phyloP scores from a whole-genome alignment of 2,797 vertebrate species.

The Paramormyrops hopkinsi region DNA sequence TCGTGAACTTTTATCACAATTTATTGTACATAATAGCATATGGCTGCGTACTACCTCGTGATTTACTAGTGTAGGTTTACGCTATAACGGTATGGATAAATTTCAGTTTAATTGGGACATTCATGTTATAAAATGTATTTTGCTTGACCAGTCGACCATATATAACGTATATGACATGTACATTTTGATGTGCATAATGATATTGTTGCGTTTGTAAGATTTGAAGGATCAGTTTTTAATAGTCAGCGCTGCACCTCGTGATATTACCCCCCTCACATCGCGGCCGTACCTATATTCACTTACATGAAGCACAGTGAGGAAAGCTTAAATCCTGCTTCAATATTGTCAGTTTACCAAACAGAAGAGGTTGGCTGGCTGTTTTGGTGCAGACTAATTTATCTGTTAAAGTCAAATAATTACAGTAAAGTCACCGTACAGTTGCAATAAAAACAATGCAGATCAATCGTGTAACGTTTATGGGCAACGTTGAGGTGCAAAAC shows the following conservation, averaged over 20 bases:
- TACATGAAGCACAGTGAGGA: neutral
- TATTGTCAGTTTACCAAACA: neutral
- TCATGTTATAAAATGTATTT: neutral
- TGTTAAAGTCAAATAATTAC: neutral
- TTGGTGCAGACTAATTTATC: neutral
- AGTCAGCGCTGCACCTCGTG: neutral
- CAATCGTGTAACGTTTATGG: neutral
- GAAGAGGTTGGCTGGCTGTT: neutral
- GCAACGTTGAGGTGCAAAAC: neutral
- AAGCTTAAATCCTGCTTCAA: neutral
- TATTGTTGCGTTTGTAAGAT: neutral
- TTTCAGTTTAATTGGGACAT: neutral
- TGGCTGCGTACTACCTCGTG: neutral
- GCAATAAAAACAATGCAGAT: neutral
- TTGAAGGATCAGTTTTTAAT: neutral
- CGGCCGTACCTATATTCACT: neutral
- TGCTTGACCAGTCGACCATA: neutral
- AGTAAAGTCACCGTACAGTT: neutral
- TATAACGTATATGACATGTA: neutral
- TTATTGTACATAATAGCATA: neutral
- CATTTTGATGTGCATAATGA: neutral
- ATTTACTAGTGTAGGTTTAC: neutral
- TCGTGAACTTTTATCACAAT: neutral
- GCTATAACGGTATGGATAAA: neutral
- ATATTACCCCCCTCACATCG: neutral